Evolutionary conservation across 1,140 invertebrate species (phyloP).

Genomic region (Meloidogyne floridensis): DNA sequence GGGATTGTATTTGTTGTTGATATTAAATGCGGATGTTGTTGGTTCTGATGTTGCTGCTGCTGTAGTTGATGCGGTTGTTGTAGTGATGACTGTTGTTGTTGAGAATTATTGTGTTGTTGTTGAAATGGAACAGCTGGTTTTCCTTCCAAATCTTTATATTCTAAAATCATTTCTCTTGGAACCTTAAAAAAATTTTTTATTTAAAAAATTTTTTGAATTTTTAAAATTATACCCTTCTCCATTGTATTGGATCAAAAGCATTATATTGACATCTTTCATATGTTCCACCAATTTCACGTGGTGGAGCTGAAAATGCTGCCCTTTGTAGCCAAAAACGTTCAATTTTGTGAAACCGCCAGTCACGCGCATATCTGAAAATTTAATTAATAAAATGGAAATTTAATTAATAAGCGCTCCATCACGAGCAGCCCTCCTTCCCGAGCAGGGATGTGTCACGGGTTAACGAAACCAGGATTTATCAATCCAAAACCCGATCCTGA

Average conservation of each 20-base stretch:
- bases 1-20: slow-evolving; percentile 4
- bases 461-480: no score
- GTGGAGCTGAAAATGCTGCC: slow-evolving; percentile 69
- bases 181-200: slow-evolving; percentile 38
- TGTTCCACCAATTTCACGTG: slow-evolving; percentile 82
- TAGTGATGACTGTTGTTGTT: slow-evolving; percentile 10
- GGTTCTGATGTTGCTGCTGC: neutral
- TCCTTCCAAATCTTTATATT: slow-evolving; percentile 60
- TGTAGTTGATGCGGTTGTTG: neutral
- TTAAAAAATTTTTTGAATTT: slow-evolving; percentile 16
- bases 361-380: slow-evolving; percentile 79
- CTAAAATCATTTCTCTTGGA: slow-evolving; percentile 59
- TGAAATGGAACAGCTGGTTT: slow-evolving; percentile 41
- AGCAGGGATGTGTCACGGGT: no score
- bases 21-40: slow-evolving; percentile 18
- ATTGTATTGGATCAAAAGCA: slow-evolving; percentile 86
- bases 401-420: neutral
- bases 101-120: slow-evolving; percentile 7
- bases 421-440: no score
- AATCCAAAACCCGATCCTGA: no score
- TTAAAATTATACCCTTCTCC: slow-evolving; percentile 67
- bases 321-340: slow-evolving; percentile 98
- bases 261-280: slow-evolving; percentile 98
- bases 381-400: neutral
- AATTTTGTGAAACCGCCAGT: slow-evolving; percentile 99